phyloP scores from a whole-genome alignment of 2,797 vertebrate species.

The Molossus alvarezi region DNA sequence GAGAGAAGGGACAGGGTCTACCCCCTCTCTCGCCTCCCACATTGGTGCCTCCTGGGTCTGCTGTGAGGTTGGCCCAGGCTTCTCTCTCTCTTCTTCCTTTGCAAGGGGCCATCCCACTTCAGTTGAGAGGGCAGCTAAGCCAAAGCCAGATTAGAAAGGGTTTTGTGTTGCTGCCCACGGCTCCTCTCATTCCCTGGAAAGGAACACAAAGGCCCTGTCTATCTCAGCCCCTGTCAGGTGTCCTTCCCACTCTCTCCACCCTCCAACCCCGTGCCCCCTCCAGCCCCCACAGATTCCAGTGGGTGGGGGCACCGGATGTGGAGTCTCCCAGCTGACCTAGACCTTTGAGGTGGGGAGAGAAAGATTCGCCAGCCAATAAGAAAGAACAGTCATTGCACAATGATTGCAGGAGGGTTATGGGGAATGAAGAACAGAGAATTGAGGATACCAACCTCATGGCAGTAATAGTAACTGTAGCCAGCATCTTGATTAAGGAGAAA shows the following conservation, averaged over 20 bases:
- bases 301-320: constrained; percentile 66
- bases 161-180: constrained; percentile 84
- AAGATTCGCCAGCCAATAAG: constrained; percentile 42
- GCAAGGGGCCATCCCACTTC: constrained; percentile 60
- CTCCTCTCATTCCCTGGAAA: constrained; percentile 69
- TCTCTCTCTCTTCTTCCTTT: constrained; percentile 43
- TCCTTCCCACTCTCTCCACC: constrained; percentile 70
- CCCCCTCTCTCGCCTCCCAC: constrained; percentile 5
- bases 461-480: background rate
- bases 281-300: constrained; percentile 83
- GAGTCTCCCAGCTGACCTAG: constrained; percentile 63
- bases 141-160: constrained; percentile 85
- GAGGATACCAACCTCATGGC: background rate
- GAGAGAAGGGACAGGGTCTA: background rate
- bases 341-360: constrained; percentile 26
- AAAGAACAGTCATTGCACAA: background rate
- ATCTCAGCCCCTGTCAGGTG: constrained; percentile 82
- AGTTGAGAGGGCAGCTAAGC: constrained; percentile 67
- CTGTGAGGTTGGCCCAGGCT: constrained; percentile 46
- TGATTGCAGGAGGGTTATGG: background rate
- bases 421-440: background rate
- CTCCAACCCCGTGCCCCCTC: constrained; percentile 21
- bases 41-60: background rate
- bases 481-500: background rate
- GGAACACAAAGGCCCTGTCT: constrained; percentile 82